phyloP scores from a whole-genome alignment of 2,797 vertebrate genomes.

The Oryzias dopingdopingensis region DNA sequence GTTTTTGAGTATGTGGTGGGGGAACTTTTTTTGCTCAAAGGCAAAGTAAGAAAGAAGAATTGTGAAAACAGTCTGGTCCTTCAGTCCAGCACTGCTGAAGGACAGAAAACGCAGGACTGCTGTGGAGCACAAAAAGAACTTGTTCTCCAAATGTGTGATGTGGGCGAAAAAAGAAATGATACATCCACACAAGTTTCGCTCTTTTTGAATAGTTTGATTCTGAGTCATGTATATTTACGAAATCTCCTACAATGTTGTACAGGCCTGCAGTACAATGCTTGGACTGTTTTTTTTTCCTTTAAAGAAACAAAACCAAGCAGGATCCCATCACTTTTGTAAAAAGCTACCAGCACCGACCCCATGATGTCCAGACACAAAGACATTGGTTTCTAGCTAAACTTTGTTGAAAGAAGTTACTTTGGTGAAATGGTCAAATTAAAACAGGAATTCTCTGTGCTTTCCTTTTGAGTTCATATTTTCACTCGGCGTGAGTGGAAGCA shows the following conservation, averaged over 20 bases:
- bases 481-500: conserved; percentile 50
- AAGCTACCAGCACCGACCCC: conserved; percentile 59
- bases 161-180: not conserved
- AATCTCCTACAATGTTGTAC: not conserved
- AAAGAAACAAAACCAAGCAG: conserved; percentile 46
- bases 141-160: not conserved
- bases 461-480: conserved; percentile 49
- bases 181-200: no score
- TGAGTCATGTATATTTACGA: no score
- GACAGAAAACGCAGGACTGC: no score
- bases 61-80: no score
- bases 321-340: conserved; percentile 51
- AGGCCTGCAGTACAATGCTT: not conserved
- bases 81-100: no score
- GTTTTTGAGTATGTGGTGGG: no score
- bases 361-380: conserved; percentile 64
- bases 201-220: no score
- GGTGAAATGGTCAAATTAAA: conserved; percentile 58
- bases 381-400: conserved; percentile 57
- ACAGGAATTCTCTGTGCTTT: conserved; percentile 51
- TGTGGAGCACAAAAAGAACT: no score
- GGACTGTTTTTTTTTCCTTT: not conserved
- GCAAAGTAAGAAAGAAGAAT: no score
- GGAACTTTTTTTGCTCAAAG: no score
- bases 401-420: conserved; percentile 65